Conservation (phyloP, 2,888 invertebrate species). For the Odiellus spinosus region DNA sequence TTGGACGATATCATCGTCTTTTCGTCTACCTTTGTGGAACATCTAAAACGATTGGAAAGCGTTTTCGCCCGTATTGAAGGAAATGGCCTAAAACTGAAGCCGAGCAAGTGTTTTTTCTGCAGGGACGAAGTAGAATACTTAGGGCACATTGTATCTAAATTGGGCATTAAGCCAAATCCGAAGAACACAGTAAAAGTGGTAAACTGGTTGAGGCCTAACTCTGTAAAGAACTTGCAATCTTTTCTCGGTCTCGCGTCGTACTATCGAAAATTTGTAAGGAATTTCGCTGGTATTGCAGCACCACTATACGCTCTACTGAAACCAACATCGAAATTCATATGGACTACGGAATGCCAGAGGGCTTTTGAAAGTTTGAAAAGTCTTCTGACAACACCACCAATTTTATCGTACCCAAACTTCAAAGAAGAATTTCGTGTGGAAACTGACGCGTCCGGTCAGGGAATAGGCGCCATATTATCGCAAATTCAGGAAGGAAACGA, state of each 20-base stretch:
- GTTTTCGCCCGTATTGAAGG: slow-evolving; percentile 15
- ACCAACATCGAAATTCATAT: slow-evolving; percentile 6
- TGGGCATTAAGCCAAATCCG: slow-evolving; percentile 5
- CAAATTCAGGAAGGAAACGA: slow-evolving; percentile 18
- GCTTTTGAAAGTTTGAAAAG: slow-evolving; percentile 9
- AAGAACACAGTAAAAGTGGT: slow-evolving; percentile 2
- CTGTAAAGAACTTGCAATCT: no score
- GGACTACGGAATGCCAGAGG: background rate
- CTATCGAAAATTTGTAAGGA: slow-evolving; percentile 6
- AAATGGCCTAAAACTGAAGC: slow-evolving; percentile 18
- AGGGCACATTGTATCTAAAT: slow-evolving; percentile 7
- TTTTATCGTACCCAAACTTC: slow-evolving; percentile 17
- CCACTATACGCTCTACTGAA: slow-evolving; percentile 7
- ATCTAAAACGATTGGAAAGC: slow-evolving; percentile 8
- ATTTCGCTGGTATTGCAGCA: slow-evolving; percentile 1
- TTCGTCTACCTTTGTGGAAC: slow-evolving; percentile 15
- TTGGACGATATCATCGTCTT: slow-evolving; percentile 20
- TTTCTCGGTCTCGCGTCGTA: slow-evolving; percentile 1
- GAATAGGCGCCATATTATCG: slow-evolving; percentile 21
- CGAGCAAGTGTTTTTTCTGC: slow-evolving; percentile 17
- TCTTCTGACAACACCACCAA: slow-evolving; percentile 11
- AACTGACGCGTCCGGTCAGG: slow-evolving; percentile 20
- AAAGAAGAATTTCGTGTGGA: slow-evolving; percentile 17
- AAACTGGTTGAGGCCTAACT: no score
- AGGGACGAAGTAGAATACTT: slow-evolving; percentile 8